Evolutionary conservation across 2,113 vertebrate genomes (phyloP).

Genomic region (Todiramphus chloris): DNA sequence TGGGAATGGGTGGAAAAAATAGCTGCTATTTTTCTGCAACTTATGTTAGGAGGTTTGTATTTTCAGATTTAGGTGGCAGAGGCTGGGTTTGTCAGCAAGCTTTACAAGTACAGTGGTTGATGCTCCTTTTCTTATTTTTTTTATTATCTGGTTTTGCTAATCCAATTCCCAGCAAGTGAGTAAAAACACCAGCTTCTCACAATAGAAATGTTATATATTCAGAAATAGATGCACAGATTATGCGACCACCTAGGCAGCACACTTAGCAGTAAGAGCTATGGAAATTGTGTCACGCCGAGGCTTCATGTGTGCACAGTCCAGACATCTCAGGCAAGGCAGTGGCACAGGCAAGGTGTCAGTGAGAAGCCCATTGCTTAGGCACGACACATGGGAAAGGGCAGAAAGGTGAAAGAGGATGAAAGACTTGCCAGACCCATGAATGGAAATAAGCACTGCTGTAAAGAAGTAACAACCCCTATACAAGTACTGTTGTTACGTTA

Average conservation of each 20-base stretch:
- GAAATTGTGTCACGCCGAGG: not conserved
- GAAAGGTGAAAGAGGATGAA: not conserved
- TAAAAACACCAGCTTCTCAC: not conserved
- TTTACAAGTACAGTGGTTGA: not conserved
- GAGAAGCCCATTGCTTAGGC: not conserved
- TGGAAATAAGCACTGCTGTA: not conserved
- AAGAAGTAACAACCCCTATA: not conserved
- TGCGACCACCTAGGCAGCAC: not conserved
- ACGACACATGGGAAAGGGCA: fast-evolving
- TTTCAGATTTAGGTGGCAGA: not conserved
- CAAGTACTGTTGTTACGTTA: not conserved
- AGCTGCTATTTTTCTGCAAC: not conserved
- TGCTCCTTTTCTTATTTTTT: not conserved
- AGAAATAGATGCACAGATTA: not conserved
- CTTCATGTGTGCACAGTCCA: too few species aligned
- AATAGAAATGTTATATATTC: not conserved
- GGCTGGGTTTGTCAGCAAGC: not conserved
- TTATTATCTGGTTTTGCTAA: not conserved
- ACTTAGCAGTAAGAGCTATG: fast-evolving
- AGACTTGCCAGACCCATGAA: not conserved
- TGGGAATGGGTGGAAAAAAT: not conserved
- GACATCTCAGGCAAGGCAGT: not conserved
- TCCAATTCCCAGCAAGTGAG: not conserved
- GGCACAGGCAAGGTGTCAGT: not conserved
- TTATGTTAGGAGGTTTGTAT: not conserved